These are phyloP conservation scores for Seira ritae DNA, from an alignment of 2,888 invertebrate species.

Conservation along the genomic window DNA sequence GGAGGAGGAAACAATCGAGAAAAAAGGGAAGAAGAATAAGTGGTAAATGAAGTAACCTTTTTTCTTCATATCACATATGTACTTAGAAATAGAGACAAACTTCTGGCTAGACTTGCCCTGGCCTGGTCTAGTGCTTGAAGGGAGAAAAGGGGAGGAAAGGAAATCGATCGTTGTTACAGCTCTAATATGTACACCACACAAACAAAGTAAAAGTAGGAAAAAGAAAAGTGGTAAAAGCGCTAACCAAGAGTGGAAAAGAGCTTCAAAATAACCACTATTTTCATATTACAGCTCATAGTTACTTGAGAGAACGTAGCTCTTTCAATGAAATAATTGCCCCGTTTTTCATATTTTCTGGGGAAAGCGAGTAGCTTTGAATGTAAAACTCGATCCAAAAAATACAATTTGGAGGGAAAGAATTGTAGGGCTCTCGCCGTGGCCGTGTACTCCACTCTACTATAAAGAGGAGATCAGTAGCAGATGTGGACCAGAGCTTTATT, in stretches of 20 bases:
- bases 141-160: constrained; percentile 18
- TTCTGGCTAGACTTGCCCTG: not conserved
- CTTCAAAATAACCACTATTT: constrained; percentile 9
- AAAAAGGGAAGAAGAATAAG: not conserved
- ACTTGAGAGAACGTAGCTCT: not conserved
- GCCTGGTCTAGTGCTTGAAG: not conserved
- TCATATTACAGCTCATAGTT: not conserved
- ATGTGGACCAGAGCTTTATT: constrained; percentile 20
- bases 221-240: constrained; percentile 24
- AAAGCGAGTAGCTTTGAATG: not conserved
- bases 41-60: constrained; percentile 19
- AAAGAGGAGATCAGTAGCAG: constrained; percentile 19
- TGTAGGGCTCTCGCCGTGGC: too few relatives aligned
- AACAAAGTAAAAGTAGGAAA: constrained; percentile 20
- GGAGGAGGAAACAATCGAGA: constrained; percentile 16
- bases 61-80: constrained; percentile 12
- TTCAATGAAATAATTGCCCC: constrained; percentile 20
- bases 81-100: constrained; percentile 11
- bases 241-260: not conserved
- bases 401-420: constrained; percentile 3
- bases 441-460: not conserved
- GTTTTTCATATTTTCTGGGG: constrained; percentile 13
- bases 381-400: not conserved
- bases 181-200: constrained; percentile 20
- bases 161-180: constrained; percentile 32